Conservation (phyloP, 2,888 invertebrate species). For the Eupithecia subfuscata region DNA sequence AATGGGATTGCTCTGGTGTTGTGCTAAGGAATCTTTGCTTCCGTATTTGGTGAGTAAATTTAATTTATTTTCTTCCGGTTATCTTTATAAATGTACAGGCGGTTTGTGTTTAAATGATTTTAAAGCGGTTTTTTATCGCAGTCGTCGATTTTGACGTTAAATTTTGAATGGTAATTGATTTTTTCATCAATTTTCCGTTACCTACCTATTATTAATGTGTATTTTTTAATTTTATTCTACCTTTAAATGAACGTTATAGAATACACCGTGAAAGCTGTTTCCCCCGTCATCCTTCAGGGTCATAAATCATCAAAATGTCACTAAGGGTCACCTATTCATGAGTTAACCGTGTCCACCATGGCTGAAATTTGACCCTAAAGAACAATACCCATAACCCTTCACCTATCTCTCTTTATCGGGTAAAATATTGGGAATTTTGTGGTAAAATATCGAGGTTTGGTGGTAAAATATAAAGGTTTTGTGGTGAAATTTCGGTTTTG, state of each 20-base stretch:
- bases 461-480: neutral
- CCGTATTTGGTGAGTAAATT: slow-evolving; percentile 42
- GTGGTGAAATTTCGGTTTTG: neutral
- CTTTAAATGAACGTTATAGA: neutral
- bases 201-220: neutral
- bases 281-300: neutral
- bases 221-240: neutral
- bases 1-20: slow-evolving; percentile 42
- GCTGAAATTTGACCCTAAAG: neutral
- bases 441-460: neutral
- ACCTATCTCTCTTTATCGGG: neutral
- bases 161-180: neutral
- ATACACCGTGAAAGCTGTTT: neutral
- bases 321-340: neutral
- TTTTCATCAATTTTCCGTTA: neutral
- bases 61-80: neutral
- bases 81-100: neutral
- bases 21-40: slow-evolving; percentile 35
- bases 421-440: neutral
- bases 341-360: neutral
- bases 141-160: neutral
- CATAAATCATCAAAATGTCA: slow-evolving; percentile 4
- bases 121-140: neutral
- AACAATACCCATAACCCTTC: neutral
- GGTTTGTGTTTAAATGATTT: neutral